A percentile compares a stretch with the other conserved stretches of the same genome.
These are phyloP conservation scores for Sebastes umbrosus DNA, from an alignment of 2,797 vertebrate species.

Conservation along the genomic window DNA sequence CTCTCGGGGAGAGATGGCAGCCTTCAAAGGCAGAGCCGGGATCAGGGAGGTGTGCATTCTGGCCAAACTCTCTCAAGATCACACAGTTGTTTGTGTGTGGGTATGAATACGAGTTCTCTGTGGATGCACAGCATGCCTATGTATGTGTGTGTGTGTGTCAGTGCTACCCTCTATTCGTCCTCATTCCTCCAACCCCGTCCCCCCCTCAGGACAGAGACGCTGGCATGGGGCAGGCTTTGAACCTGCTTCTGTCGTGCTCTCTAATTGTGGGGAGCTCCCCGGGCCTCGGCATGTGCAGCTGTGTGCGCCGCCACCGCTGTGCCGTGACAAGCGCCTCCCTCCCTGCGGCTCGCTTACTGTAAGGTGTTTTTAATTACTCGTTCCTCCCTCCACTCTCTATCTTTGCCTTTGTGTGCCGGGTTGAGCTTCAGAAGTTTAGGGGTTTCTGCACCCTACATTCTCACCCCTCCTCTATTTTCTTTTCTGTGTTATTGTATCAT, in stretches of 20 bases:
- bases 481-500: background rate
- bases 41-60: constrained; percentile 29
- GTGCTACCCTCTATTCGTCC: constrained; percentile 42
- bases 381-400: constrained; percentile 6
- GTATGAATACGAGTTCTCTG: constrained; percentile 38
- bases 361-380: constrained; percentile 69
- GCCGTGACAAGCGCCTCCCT: constrained; percentile 19
- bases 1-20: constrained; percentile 12
- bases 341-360: constrained; percentile 47
- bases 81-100: constrained; percentile 57
- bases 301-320: constrained; percentile 19
- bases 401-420: constrained; percentile 1
- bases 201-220: constrained; percentile 48
- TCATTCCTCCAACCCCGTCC: constrained; percentile 28
- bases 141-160: background rate
- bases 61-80: constrained; percentile 55
- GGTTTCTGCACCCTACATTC: background rate
- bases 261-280: constrained; percentile 51
- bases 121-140: constrained; percentile 19
- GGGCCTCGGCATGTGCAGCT: constrained; percentile 31
- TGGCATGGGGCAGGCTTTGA: constrained; percentile 64
- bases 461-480: background rate
- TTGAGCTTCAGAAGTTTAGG: constrained; percentile 35
- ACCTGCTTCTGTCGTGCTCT: constrained; percentile 45
- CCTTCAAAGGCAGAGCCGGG: constrained; percentile 57